Evolutionary conservation across 2,888 invertebrate genomes (phyloP), one percentile per base, ranked within the genome.

Genomic region (Ophion costatus): DNA sequence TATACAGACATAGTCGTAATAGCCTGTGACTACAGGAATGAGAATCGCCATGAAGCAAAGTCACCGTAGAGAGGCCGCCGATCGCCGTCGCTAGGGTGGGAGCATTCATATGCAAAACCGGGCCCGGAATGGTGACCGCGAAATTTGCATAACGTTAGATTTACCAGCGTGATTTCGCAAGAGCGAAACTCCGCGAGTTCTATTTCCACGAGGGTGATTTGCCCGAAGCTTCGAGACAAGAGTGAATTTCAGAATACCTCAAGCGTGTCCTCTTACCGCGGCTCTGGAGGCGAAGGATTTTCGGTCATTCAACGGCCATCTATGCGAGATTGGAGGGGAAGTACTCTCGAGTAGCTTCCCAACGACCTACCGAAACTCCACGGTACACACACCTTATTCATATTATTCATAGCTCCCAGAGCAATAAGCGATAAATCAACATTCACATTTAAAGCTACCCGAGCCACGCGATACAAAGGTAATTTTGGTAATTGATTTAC

Each of bases 131-230:
- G 91, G 91, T 91, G 91, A 89, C 90, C 91, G 89, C 90, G 83
- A 89, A 80, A 93, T 93, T 92, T 93, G 90, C 93, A 93, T 93
- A 93, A 93, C 91, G 93, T 92, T 90, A 93, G 93, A 93, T 93
- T 92, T 92, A 90, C 92, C 92, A 82, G 61, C 80, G 92, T 92
- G 93, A 93, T 93, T 93, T 93, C 91, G 91, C 92, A 63, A 76
- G 69, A 79, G 67, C 66, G 64, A 69, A 70, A 80, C 71, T 67
- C 80, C 79, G 76, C 67, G 76, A 73, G 80, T 42, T 81, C 64
- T 76, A 81, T 81, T 45, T 45, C 78, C 81, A 69, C 63, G 59
- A 71, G 81, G 70, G 78, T 82, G 75, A 71, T 71, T 82, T 59
- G 61, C 70, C 51, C 75, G 79, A 56, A 70, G 75, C 78, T 66